Base-by-base conservation (phyloP, 2,888 invertebrate genomes). In the Aspidiotus rigidus region DNA sequence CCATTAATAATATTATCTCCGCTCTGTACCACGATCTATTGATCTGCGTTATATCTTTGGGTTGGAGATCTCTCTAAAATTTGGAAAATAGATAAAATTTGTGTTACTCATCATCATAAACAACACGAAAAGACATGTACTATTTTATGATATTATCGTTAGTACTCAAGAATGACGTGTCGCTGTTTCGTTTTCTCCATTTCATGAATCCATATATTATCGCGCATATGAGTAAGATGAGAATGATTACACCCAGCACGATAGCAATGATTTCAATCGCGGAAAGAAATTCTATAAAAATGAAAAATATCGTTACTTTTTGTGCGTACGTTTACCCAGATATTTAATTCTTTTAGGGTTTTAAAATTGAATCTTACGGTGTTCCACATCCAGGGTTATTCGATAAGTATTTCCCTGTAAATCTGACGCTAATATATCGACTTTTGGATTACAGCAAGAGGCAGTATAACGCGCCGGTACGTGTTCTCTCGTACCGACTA, bases 371-470 rank as follows among this genome's bases (percentile, higher is more conserved):
- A 49, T 49, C 69, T 28, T 76, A 80, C 79, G 78, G 74, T 80
- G 81, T 17, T 79, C 76, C 6, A 83, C 85, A 76, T 90, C 87
- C 11, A 88, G 80, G 16, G 81, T 81, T 62, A 83, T 81, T 69
- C 83, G 83, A 71, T 83, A 81, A 7, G 83, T 81, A 76, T 90
- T 90, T 0, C 88, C 87, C 11, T 80, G 80, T 0, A 86, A 78
- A 76, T 90, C 89, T 10, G 83, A 82, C 0, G 88, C 89, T 1
- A 82, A 84, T 7, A 90, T 77, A 53, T 86, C 80, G 0, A 89
- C 81, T 63, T 84, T 81, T 0, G 87, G 84, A 7, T 85, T 81
- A 76, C 90, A 91, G 76, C 90, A 91, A 0, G 85, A 86, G 0
- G 87, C 84, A 16, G 85, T 81, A 76, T 88, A 90, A 5, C 83